phyloP scores from a whole-genome alignment of 92 coral and sea anemone species.

The Zoanthus gigantus region DNA sequence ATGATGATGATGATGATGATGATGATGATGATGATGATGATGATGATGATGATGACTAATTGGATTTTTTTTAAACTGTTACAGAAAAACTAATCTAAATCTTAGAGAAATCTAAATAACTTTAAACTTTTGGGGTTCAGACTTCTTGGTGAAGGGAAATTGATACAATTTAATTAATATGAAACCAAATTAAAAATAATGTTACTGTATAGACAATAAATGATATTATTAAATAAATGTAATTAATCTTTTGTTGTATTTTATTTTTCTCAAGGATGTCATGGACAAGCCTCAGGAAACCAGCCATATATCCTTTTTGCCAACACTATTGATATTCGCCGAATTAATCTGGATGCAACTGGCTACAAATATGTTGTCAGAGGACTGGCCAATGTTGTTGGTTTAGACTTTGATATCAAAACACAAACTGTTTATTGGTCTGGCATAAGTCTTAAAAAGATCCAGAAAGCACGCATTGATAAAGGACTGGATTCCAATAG shows the following conservation, averaged over 20 bases:
- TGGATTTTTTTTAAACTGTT: too few species aligned
- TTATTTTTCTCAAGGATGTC: neutral
- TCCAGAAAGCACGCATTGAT: conserved; percentile 70
- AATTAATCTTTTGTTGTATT: neutral
- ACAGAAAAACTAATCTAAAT: too few species aligned
- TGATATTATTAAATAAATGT: too few species aligned
- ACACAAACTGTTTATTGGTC: conserved; percentile 75
- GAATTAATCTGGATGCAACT: conserved; percentile 74
- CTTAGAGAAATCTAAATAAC: too few species aligned
- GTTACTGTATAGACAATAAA: too few species aligned
- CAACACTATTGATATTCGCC: conserved; percentile 81
- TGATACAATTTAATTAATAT: too few species aligned
- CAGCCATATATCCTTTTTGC: conserved; percentile 73
- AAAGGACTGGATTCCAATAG: conserved; percentile 56
- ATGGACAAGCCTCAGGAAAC: conserved; percentile 22
- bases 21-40: too few species aligned
- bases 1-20: too few species aligned
- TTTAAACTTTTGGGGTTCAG: too few species aligned
- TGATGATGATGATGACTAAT: too few species aligned
- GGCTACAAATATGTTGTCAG: conserved; percentile 71
- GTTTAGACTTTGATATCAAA: conserved; percentile 76
- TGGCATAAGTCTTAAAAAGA: conserved; percentile 66
- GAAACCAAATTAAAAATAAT: too few species aligned
- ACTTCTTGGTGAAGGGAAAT: too few species aligned
- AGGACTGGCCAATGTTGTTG: conserved; percentile 78